Evolutionary conservation across 2,797 vertebrate genomes (phyloP).

Genomic region (Cryptoprocta ferox): DNA sequence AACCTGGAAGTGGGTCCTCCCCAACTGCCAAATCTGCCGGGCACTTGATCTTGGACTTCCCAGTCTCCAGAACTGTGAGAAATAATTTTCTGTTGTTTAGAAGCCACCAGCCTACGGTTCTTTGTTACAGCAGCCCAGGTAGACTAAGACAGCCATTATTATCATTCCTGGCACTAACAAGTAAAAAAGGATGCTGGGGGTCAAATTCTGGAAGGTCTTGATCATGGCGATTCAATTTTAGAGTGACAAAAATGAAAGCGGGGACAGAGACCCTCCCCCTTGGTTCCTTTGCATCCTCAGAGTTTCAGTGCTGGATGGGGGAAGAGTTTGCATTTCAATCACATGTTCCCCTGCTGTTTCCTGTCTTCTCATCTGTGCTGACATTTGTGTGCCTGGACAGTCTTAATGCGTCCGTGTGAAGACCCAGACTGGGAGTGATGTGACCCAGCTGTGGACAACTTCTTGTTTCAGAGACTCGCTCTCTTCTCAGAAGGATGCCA

Average conservation of each 20-base stretch:
- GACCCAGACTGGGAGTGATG: conserved; percentile 55
- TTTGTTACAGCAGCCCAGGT: background rate
- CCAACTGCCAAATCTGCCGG: background rate
- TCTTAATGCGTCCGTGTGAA: conserved; percentile 44
- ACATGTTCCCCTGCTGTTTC: background rate
- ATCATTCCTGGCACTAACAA: background rate
- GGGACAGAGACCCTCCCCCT: background rate
- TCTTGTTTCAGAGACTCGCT: conserved; percentile 76
- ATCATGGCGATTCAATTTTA: conserved; percentile 22
- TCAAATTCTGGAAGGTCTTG: conserved; percentile 40
- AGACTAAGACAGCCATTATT: background rate
- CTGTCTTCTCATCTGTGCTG: background rate
- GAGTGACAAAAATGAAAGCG: background rate
- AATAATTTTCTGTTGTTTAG: background rate
- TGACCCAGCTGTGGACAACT: conserved; percentile 66
- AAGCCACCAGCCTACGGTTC: background rate
- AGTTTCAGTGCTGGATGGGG: background rate
- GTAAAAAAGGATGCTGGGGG: background rate
- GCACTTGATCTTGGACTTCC: background rate
- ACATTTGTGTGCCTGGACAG: conserved; percentile 44
- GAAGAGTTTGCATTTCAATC: background rate
- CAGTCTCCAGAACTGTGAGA: background rate
- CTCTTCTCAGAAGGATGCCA: conserved; percentile 73
- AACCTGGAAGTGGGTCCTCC: background rate
- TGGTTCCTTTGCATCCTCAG: background rate